Percentiles rank a stretch among this genome's conserved stretches.
Evolutionary conservation across 2,888 invertebrate species (phyloP).

Genomic region (Pristionchus fissidentatus): DNA sequence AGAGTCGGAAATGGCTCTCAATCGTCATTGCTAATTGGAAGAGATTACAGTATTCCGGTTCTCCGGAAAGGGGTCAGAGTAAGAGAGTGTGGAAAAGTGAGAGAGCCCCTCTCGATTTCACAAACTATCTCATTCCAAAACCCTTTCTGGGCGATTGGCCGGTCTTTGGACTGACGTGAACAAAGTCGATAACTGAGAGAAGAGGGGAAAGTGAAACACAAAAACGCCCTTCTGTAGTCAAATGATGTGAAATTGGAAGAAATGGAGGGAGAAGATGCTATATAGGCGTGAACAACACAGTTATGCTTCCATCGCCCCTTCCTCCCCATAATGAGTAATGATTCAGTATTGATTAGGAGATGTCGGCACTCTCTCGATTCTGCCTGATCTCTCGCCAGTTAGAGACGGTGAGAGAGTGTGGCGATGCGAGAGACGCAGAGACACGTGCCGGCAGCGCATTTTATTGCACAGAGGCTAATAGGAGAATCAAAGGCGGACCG

Average conservation of each 20-base stretch:
- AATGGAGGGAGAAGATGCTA: not conserved
- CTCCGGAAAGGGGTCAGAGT: too few species aligned
- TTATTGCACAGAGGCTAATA: conserved; percentile 1
- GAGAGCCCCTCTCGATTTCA: too few species aligned
- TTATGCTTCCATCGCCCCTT: conserved; percentile 39
- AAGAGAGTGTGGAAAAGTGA: too few species aligned
- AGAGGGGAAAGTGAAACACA: too few species aligned
- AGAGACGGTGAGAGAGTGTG: not conserved
- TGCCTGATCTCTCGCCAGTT: not conserved
- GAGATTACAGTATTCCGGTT: too few species aligned
- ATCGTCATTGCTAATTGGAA: not conserved
- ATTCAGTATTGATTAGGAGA: conserved; percentile 30
- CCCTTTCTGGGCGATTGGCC: too few species aligned
- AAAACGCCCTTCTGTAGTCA: too few species aligned
- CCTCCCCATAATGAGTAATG: too few species aligned
- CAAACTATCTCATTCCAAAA: too few species aligned
- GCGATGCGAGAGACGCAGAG: not conserved
- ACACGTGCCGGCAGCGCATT: conserved; percentile 10
- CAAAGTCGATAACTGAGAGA: too few species aligned
- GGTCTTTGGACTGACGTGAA: too few species aligned
- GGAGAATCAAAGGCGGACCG: too few species aligned
- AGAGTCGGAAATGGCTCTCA: conserved; percentile 22
- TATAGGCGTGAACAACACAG: conserved; percentile 25
- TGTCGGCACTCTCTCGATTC: not conserved
- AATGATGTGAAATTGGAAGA: not conserved